phyloP scores from a whole-genome alignment of 2,113 vertebrate genomes.

The Centrocercus urophasianus region DNA sequence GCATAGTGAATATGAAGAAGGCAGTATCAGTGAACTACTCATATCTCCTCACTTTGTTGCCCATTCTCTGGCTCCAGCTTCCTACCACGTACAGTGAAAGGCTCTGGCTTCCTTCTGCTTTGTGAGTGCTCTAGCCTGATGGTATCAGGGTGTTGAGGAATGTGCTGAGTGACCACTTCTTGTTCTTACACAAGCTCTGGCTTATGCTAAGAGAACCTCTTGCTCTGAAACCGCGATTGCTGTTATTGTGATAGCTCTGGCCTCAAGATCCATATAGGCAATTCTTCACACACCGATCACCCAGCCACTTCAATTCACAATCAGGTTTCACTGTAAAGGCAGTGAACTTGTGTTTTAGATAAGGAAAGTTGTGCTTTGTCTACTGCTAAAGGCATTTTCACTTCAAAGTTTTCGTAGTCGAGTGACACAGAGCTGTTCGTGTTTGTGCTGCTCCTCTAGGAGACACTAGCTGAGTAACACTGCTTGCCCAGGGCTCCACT shows the following conservation, averaged over 20 bases:
- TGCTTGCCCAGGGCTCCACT: neutral
- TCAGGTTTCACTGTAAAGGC: neutral
- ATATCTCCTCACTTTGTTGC: neutral
- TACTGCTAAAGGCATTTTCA: neutral
- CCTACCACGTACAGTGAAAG: neutral
- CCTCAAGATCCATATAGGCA: neutral
- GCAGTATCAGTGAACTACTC: neutral
- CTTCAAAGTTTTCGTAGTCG: neutral
- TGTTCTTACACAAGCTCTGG: neutral
- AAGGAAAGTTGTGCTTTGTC: neutral
- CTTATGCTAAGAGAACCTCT: neutral
- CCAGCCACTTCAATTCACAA: neutral
- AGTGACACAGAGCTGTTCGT: neutral
- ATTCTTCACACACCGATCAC: neutral
- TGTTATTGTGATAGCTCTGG: neutral
- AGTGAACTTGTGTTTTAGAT: neutral
- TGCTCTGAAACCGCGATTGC: neutral
- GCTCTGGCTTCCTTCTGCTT: neutral
- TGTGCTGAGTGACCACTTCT: fast-evolving
- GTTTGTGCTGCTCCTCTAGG: neutral
- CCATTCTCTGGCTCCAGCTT: neutral
- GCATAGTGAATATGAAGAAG: neutral
- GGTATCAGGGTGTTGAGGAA: neutral
- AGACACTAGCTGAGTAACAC: neutral
- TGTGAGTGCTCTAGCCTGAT: fast-evolving